Percentiles rank a stretch among this genome's conserved stretches.
These are phyloP conservation scores for Watsonalla binaria DNA, from an alignment of 2,888 invertebrate species.

Conservation along the genomic window DNA sequence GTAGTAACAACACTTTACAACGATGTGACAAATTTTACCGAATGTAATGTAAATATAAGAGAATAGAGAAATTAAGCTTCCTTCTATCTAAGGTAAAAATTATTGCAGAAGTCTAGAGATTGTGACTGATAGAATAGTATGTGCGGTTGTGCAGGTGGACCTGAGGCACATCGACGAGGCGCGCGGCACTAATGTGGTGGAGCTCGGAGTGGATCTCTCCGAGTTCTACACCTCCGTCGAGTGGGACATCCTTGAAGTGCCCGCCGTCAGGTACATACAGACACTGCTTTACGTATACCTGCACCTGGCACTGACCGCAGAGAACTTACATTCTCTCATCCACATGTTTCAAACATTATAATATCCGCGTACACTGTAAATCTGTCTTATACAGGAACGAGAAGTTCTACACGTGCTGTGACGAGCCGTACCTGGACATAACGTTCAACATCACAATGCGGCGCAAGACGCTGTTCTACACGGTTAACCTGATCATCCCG, in stretches of 20 bases:
- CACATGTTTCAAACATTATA: not conserved
- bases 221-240: slow-evolving; percentile 99
- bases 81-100: too few relatives aligned
- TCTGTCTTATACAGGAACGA: slow-evolving; percentile 83
- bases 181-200: slow-evolving; percentile 91
- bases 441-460: slow-evolving; percentile 99
- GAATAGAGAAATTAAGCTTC: too few relatives aligned
- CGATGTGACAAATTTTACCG: too few relatives aligned
- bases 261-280: slow-evolving; percentile 85
- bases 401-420: slow-evolving; percentile 97
- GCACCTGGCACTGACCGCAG: slow-evolving; percentile 74
- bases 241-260: slow-evolving; percentile 99
- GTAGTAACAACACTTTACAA: too few relatives aligned
- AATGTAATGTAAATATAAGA: too few relatives aligned
- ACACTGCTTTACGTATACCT: not conserved
- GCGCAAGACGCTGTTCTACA: slow-evolving; percentile 97
- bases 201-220: slow-evolving; percentile 96
- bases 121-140: not conserved
- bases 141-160: slow-evolving; percentile 83
- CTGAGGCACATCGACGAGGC: slow-evolving; percentile 94
- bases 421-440: slow-evolving; percentile 96
- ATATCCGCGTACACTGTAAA: not conserved
- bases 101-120: too few relatives aligned
- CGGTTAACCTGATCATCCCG: slow-evolving; percentile 97
- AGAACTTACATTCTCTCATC: slow-evolving; percentile 62